These are phyloP conservation scores for Pseudochaenichthys georgianus DNA, from an alignment of 2,797 vertebrate genomes.

Conservation along the genomic window DNA sequence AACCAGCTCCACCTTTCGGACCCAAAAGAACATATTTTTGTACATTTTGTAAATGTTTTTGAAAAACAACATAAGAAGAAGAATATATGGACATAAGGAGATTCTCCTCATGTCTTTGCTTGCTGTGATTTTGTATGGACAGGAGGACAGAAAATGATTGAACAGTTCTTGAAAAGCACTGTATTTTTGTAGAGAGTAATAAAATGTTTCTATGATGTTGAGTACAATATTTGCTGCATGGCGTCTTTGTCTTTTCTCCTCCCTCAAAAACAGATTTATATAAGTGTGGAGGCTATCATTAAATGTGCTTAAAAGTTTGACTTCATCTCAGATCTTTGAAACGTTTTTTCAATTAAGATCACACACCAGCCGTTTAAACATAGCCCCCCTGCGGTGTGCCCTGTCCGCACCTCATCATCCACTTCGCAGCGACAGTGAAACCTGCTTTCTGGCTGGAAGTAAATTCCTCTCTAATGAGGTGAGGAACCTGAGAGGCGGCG, in stretches of 20 bases:
- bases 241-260: constrained; percentile 25
- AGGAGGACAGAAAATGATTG: constrained; percentile 82
- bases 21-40: constrained; percentile 49
- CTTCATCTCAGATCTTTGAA: constrained; percentile 3
- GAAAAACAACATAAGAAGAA: constrained; percentile 77
- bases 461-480: constrained; percentile 87
- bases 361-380: constrained; percentile 4
- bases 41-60: constrained; percentile 83
- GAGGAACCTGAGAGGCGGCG: constrained; percentile 86
- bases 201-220: constrained; percentile 73
- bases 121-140: constrained; percentile 51
- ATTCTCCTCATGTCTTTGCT: constrained; percentile 29
- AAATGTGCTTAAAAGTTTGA: background rate
- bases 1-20: background rate
- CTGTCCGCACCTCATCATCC: constrained; percentile 12
- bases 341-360: constrained; percentile 6
- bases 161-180: constrained; percentile 81
- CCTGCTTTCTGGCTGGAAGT: constrained; percentile 85
- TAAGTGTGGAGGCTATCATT: too few relatives aligned
- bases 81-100: constrained; percentile 50
- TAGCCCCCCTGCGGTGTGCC: background rate
- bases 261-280: background rate
- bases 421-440: constrained; percentile 50
- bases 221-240: constrained; percentile 9
- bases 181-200: constrained; percentile 79